These are phyloP conservation scores for Spilosoma lubricipeda DNA, from an alignment of 2,888 invertebrate genomes.

Conservation along the genomic window DNA sequence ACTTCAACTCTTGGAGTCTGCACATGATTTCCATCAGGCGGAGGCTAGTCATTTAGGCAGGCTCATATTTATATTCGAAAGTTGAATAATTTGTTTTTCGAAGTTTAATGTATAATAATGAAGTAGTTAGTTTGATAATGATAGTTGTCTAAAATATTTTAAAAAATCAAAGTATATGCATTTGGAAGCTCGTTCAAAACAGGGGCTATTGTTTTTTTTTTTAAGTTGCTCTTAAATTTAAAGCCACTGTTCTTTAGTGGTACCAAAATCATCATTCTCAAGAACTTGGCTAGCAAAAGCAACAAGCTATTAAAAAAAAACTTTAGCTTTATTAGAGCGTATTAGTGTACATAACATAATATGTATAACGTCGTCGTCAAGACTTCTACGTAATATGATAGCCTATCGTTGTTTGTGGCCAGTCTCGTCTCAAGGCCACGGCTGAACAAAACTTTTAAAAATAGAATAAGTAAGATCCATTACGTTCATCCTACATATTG, in stretches of 20 bases:
- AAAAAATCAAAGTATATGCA: no score
- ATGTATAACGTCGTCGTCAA: neutral
- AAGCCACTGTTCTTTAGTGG: neutral
- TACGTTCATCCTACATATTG: constrained; percentile 11
- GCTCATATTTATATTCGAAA: no score
- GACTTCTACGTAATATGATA: constrained; percentile 2
- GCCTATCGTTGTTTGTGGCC: neutral
- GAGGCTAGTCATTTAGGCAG: no score
- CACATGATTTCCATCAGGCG: no score
- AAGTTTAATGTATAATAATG: no score
- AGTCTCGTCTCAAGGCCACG: neutral
- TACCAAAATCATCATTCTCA: neutral
- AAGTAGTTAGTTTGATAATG: no score
- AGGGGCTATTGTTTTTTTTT: neutral
- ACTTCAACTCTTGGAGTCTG: no score
- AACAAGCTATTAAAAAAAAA: no score
- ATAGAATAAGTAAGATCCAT: constrained; percentile 16
- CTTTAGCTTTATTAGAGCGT: neutral
- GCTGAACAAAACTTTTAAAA: constrained; percentile 1
- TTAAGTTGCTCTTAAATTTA: neutral
- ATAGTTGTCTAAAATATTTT: no score
- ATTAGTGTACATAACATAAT: neutral
- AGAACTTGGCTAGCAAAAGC: neutral
- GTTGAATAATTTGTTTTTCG: no score
- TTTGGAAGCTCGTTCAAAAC: no score